Base-by-base conservation (phyloP, 2,113 vertebrate species). In the Centrocercus urophasianus region DNA sequence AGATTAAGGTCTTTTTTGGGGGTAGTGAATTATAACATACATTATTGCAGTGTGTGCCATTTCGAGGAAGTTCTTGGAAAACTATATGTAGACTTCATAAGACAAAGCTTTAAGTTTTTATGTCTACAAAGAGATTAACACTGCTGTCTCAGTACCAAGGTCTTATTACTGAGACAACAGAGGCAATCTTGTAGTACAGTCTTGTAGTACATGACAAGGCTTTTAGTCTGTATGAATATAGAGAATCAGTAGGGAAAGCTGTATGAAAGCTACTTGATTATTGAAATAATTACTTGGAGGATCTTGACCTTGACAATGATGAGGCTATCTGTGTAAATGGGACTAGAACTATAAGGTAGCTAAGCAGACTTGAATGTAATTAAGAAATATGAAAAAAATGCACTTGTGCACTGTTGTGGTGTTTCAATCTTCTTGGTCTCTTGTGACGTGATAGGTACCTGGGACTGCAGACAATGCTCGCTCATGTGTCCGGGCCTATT, bases 401-500 rank as follows among this genome's bases (percentile, higher is more conserved):
- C 34, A 3, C 7, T 88, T 42, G 19, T 82, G 38, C 13, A 82
- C 57, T 91, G 61, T 74, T 18, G 11, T 48, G 2, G 0, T 57
- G n/a, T 83, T 22, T 9, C 89, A 54, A 70, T 72, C 14, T 36
- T 70, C 27, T 94, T 65, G 3, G 50, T 95, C 19, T 96, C 21
- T 17, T 52, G 63, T 83, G 74, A 87, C 11, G 21, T 17, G 74
- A 9, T 95, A 99, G 99, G 98, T 99, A 36, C 98, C 99, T 10
- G 99, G 99, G 80, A 99, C 99, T 19, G 99, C 99, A 20, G 99
- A 99, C 93, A 99, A 99, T 5, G 99, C 99, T 3, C 99, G 99
- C n/a, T 99, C 99, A 5, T 99, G 99, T 72, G 98, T 99, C 66
- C 97, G 99, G 67, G 99, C 99, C 43, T 99, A 99, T 97, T 99